Base-by-base conservation (phyloP, 2,113 vertebrate genomes). In the Montifringilla adamsi region DNA sequence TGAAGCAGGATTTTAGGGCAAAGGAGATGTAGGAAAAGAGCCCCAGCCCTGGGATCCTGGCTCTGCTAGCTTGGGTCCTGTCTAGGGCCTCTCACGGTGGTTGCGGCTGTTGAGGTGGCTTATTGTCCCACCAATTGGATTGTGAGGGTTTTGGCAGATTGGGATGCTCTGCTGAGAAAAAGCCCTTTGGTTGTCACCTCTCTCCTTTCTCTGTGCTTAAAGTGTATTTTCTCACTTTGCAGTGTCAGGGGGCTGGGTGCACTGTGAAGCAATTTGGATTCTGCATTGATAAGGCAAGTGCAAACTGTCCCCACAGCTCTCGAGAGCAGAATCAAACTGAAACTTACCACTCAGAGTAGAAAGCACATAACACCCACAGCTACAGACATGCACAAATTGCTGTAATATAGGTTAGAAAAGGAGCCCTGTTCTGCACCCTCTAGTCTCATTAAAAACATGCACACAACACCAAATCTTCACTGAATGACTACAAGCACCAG, bases 321-420 rank as follows among this genome's bases (percentile, higher is more conserved):
- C 27, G 44, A 95, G 94, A 75, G 72, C 86, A 84, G 95, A 97
- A 98, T 98, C 97, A 98, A 97, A 98, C 75, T 95, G 98, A 98
- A 98, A 98, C 98, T 97, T 73, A 84, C 93, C 95, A 97, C 83
- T 97, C 95, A 96, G 96, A 97, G 97, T 96, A 97, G 97, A 98
- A 94, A 98, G 92, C 89, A 44, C 91, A 44, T 81, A 92, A 98
- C 98, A 97, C 98, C 98, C 97, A 98, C 97, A 96, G 97, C 94
- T 95, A 93, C 84, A 75, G 89, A 95, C 80, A 55, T 77, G 97
- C 92, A 92, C 96, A 95, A 95, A 95, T 96, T 90, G 94, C 92
- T 94, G 94, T 95, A 44, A 66, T 79, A 92, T n/a, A 93, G 94
- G 95, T 84, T 95, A 94, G 90, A 91, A 64, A 62, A 85, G 21